These are phyloP conservation scores for Mimachlamys varia DNA, from an alignment of 2,888 invertebrate species.

Conservation along the genomic window DNA sequence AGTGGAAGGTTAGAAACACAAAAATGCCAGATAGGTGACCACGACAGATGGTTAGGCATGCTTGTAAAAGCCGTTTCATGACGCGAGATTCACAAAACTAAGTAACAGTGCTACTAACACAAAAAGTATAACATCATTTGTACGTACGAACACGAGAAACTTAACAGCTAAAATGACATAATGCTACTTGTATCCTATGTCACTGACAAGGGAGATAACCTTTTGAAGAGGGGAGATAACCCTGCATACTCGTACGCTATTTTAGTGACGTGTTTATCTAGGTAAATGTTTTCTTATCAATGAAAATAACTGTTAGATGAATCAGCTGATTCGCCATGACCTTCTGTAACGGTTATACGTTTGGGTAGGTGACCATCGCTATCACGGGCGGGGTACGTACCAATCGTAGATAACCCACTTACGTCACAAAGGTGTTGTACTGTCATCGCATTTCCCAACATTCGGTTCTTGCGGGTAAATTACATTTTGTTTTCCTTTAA, in stretches of 20 bases:
- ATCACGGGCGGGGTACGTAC: not conserved
- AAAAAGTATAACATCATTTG: not conserved
- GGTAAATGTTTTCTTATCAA: slow-evolving; percentile 27
- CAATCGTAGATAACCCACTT: not conserved
- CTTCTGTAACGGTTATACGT: not conserved
- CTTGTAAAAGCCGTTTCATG: no score
- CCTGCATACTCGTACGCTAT: not conserved
- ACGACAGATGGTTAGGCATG: no score
- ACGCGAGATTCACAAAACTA: no score
- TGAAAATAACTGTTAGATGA: slow-evolving; percentile 25
- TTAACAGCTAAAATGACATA: not conserved
- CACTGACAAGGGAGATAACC: slow-evolving; percentile 26
- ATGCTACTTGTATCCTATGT: not conserved
- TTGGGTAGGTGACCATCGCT: not conserved
- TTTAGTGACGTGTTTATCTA: slow-evolving; percentile 15
- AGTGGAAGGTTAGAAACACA: no score
- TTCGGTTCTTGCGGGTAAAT: no score
- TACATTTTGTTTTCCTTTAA: no score
- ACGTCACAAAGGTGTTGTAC: not conserved
- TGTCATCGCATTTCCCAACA: not conserved
- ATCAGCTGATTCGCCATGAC: not conserved
- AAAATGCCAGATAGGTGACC: no score
- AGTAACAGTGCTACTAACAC: not conserved
- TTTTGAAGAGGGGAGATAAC: slow-evolving; percentile 25
- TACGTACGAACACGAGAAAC: not conserved